Evolutionary conservation across 2,888 invertebrate species (phyloP).

Genomic region (Orthosia incerta): DNA sequence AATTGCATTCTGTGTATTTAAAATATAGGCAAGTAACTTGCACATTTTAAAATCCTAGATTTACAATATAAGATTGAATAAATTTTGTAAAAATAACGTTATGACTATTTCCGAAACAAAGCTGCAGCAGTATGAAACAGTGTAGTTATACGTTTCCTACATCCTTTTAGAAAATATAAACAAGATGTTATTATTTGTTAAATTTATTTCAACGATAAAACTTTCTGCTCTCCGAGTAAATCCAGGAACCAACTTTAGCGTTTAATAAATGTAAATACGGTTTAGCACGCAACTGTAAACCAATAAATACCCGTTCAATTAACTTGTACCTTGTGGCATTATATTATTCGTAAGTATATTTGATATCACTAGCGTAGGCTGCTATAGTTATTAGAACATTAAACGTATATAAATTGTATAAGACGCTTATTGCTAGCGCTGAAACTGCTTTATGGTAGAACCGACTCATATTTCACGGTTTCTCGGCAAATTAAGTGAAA

Average conservation of each 20-base stretch:
- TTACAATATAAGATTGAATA: not conserved
- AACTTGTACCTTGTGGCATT: constrained; percentile 72
- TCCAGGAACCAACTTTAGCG: not conserved
- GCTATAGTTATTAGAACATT: constrained; percentile 74
- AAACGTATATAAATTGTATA: constrained; percentile 65
- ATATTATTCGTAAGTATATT: constrained; percentile 76
- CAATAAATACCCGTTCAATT: constrained; percentile 72
- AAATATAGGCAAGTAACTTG: not conserved
- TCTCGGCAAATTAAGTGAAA: constrained; percentile 58
- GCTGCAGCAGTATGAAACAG: too few relatives aligned
- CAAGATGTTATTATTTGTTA: not conserved
- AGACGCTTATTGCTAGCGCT: constrained; percentile 72
- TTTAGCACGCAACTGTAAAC: constrained; percentile 45
- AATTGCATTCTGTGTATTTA: not conserved
- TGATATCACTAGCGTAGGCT: constrained; percentile 74
- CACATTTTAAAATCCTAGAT: not conserved
- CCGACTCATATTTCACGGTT: constrained; percentile 64
- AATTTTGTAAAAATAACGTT: not conserved
- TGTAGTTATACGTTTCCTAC: too few relatives aligned
- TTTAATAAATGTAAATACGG: constrained; percentile 43
- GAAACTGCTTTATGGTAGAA: constrained; percentile 67
- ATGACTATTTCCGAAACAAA: not conserved
- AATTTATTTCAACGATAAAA: not conserved
- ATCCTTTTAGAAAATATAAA: not conserved
- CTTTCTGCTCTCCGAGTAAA: constrained; percentile 14